Evolutionary conservation across 2,797 vertebrate genomes (phyloP).

Genomic region (Aselliscus stoliczkanus): DNA sequence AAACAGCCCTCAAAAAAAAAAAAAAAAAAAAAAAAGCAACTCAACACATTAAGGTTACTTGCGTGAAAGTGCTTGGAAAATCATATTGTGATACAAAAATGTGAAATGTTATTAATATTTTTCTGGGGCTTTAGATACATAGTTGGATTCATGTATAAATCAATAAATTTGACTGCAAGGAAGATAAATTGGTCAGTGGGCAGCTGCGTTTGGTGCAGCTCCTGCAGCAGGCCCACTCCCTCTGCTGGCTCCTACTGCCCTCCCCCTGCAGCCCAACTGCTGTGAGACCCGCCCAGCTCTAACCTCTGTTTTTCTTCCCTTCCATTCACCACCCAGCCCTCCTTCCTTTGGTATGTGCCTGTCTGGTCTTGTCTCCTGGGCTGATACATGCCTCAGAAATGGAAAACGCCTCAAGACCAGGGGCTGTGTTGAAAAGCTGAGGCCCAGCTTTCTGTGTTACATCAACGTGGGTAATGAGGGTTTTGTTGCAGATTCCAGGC

Average conservation of each 20-base stretch:
- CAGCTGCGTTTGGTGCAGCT: accelerated
- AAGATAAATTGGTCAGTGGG: not conserved
- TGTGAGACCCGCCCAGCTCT: not conserved
- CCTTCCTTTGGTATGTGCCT: not conserved
- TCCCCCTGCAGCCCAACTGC: not conserved
- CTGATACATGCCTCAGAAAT: conserved; percentile 60
- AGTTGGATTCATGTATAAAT: not conserved
- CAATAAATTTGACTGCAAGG: not conserved
- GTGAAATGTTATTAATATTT: not conserved
- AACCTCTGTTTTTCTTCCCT: not conserved
- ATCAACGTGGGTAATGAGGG: not conserved
- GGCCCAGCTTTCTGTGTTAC: not conserved
- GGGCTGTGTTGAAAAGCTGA: not conserved
- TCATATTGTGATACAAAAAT: not conserved
- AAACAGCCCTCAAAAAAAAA: too few relatives aligned
- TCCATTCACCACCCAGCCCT: not conserved
- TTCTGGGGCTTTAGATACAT: not conserved
- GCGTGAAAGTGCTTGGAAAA: not conserved
- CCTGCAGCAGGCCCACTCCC: not conserved
- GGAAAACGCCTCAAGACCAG: conserved; percentile 23
- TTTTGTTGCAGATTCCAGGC: not conserved
- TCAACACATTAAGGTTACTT: not conserved
- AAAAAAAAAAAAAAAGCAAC: not conserved
- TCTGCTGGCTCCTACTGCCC: not conserved
- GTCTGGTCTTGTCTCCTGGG: conserved; percentile 51